Conservation (phyloP, 2,797 vertebrate species). For the Thripadectes ignobilis region DNA sequence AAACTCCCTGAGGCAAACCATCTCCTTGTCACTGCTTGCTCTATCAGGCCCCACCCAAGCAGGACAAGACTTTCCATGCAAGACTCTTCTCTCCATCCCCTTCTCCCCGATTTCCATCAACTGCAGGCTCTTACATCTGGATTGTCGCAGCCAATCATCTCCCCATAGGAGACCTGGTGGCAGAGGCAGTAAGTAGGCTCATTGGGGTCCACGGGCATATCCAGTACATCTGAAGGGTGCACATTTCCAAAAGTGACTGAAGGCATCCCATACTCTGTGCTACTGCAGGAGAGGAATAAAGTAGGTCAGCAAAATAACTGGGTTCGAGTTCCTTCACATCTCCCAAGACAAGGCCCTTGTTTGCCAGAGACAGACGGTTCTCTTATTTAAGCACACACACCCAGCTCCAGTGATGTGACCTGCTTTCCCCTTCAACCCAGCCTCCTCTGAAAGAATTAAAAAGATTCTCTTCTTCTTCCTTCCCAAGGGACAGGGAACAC, state of each 20-base stretch:
- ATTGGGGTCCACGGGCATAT: slow-evolving; percentile 99
- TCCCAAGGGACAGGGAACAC: not conserved
- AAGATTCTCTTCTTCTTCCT: not conserved
- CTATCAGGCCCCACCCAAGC: not conserved
- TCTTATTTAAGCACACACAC: not conserved
- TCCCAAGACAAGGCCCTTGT: not conserved
- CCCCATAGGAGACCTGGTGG: slow-evolving; percentile 98
- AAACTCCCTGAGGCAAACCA: not conserved
- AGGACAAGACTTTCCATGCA: not conserved
- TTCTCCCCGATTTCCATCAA: not conserved
- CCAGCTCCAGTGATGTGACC: not conserved
- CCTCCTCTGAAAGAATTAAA: not conserved
- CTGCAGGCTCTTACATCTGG: slow-evolving; percentile 86
- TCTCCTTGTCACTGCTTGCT: not conserved
- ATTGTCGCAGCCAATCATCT: slow-evolving; percentile 99
- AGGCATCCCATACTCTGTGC: slow-evolving; percentile 91
- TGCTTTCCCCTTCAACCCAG: not conserved
- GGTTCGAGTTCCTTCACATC: not conserved
- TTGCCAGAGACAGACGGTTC: not conserved
- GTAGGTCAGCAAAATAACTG: not conserved
- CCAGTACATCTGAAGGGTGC: slow-evolving; percentile 96
- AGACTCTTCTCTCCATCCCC: not conserved
- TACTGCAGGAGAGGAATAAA: slow-evolving; percentile 70
- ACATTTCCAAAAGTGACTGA: slow-evolving; percentile 92
- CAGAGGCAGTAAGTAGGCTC: slow-evolving; percentile 99